Evolutionary conservation across 1,140 invertebrate genomes (phyloP).

Genomic region (Mactra quadrangularis): DNA sequence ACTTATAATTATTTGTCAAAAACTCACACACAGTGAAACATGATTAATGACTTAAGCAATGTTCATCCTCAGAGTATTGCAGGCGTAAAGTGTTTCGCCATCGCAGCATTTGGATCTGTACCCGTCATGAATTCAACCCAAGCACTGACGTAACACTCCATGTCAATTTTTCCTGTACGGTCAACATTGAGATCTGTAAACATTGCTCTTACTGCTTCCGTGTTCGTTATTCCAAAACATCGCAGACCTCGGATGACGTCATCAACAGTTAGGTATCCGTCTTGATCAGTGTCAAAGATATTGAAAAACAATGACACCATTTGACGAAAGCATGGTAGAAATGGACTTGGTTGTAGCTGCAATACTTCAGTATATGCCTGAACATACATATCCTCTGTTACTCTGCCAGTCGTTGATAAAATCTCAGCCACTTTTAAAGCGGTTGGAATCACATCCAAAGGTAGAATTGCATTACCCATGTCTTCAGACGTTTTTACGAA

Average conservation of each 20-base stretch:
- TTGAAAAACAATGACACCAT: constrained; percentile 59
- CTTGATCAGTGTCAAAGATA: constrained; percentile 58
- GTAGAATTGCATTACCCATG: background rate
- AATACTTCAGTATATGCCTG: constrained; percentile 45
- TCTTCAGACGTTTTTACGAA: constrained; percentile 10
- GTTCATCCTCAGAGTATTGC: constrained; percentile 49
- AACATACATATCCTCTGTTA: constrained; percentile 56
- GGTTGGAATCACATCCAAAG: constrained; percentile 41
- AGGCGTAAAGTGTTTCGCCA: constrained; percentile 55
- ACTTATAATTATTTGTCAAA: too few species aligned
- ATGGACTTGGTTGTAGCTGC: constrained; percentile 21
- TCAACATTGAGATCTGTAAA: constrained; percentile 40
- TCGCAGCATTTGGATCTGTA: constrained; percentile 18
- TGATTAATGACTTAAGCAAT: too few species aligned
- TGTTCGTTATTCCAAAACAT: constrained; percentile 60
- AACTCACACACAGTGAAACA: too few species aligned
- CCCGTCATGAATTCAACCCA: constrained; percentile 63
- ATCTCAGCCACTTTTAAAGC: constrained; percentile 18
- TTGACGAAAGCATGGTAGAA: constrained; percentile 32
- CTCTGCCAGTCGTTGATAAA: constrained; percentile 24
- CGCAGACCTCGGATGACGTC: constrained; percentile 39
- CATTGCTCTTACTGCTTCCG: constrained; percentile 25
- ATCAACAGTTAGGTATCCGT: constrained; percentile 46
- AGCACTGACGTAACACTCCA: constrained; percentile 48
- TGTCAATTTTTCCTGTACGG: constrained; percentile 34